Conservation (phyloP, 2,113 vertebrate genomes). For the Brevimyrus niger region DNA sequence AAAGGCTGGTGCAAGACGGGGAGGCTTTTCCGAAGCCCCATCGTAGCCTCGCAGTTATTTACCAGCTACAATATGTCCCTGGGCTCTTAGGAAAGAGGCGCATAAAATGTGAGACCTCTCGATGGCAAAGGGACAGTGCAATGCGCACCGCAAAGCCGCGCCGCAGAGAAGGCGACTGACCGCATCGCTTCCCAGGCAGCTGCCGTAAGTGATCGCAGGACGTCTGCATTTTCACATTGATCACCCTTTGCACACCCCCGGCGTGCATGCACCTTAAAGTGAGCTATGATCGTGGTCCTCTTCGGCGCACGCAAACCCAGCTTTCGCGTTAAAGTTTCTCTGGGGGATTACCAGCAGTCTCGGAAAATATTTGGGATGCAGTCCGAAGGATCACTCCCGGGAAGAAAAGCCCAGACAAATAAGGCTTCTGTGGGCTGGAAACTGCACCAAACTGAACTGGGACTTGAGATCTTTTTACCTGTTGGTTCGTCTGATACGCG, state of each 20-base stretch:
- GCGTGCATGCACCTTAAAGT: background rate
- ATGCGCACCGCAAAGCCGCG: slow-evolving; percentile 37
- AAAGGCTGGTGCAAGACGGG: background rate
- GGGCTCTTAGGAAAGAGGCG: background rate
- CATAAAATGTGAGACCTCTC: slow-evolving; percentile 34
- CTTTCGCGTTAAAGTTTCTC: background rate
- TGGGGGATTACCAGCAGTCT: background rate
- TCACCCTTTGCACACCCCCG: background rate
- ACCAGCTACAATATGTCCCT: background rate
- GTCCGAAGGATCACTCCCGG: background rate
- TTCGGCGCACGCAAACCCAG: background rate
- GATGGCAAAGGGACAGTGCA: slow-evolving; percentile 14
- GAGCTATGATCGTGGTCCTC: background rate
- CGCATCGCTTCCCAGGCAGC: background rate
- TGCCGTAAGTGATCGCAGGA: background rate
- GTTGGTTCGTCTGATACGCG: background rate
- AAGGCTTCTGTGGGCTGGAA: background rate
- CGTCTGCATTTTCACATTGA: background rate
- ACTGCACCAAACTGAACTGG: background rate
- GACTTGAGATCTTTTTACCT: background rate
- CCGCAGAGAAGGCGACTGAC: slow-evolving; percentile 50
- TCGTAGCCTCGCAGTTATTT: background rate
- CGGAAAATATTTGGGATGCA: background rate
- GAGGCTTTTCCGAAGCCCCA: background rate
- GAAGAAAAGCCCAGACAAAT: background rate